A percentile compares a stretch with the other conserved stretches of the same genome.
phyloP scores from a whole-genome alignment of 1,140 invertebrate species.

The Xylocopa sonorina region DNA sequence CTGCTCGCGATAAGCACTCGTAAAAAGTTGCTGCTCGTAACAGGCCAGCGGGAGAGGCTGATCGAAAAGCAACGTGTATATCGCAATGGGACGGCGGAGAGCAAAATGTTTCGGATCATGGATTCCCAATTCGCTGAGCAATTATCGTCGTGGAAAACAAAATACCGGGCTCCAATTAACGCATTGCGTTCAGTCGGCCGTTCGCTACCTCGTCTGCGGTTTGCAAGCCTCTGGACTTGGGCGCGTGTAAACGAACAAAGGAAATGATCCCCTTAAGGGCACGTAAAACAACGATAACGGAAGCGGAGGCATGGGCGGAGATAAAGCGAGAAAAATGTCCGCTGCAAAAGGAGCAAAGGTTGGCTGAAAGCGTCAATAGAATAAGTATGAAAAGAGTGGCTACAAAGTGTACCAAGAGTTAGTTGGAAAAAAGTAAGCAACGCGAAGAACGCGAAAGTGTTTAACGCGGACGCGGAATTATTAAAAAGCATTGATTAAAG shows the following conservation, averaged over 20 bases:
- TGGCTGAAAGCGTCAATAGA: too few species aligned
- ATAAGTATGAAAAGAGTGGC: too few species aligned
- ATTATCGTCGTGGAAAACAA: constrained; percentile 47
- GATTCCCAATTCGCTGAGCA: constrained; percentile 39
- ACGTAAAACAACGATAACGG: neutral
- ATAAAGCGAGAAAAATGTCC: neutral
- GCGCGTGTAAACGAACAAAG: neutral
- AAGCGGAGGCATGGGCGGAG: neutral
- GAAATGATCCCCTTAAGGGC: neutral
- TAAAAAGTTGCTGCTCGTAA: neutral
- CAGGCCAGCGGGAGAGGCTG: neutral
- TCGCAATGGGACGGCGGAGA: neutral
- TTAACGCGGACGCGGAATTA: too few species aligned
- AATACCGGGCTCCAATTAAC: constrained; percentile 41
- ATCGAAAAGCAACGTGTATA: neutral
- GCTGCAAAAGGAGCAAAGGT: too few species aligned
- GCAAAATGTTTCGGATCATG: constrained; percentile 32
- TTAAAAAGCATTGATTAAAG: neutral
- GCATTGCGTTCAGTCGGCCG: constrained; percentile 1
- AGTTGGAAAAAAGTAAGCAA: too few species aligned
- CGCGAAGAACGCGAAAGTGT: too few species aligned
- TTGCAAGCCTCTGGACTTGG: neutral
- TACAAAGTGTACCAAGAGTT: too few species aligned
- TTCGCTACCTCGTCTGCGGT: constrained; percentile 23
- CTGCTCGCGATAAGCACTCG: neutral